These are phyloP conservation scores for Cyclina sinensis DNA, from an alignment of 1,140 invertebrate species.

Conservation along the genomic window DNA sequence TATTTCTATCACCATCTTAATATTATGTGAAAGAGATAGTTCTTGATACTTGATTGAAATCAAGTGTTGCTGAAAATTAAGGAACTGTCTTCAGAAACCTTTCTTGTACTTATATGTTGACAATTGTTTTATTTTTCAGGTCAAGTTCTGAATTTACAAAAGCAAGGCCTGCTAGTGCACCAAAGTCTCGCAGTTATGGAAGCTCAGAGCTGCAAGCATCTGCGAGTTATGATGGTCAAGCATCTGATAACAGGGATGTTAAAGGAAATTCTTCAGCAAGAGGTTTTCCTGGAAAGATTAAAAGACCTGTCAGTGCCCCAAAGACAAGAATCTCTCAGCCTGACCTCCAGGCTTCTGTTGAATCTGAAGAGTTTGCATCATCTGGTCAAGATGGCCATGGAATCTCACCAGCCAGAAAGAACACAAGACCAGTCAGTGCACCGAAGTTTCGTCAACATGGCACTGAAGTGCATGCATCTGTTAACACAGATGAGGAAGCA, in stretches of 20 bases:
- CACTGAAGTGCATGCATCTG: slow-evolving; percentile 39
- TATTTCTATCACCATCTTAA: no score
- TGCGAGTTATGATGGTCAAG: background rate
- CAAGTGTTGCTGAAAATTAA: no score
- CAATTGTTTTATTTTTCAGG: slow-evolving; percentile 15
- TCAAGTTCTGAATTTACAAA: slow-evolving; percentile 50
- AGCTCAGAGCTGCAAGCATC: background rate
- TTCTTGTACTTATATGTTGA: no score
- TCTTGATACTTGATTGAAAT: no score
- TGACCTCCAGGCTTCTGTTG: slow-evolving; percentile 32
- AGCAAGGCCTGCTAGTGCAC: slow-evolving; percentile 43
- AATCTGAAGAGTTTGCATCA: background rate
- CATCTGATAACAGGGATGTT: background rate
- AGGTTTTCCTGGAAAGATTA: background rate
- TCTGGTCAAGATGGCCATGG: background rate
- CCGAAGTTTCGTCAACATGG: background rate
- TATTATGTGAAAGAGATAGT: no score
- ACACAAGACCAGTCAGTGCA: slow-evolving; percentile 31
- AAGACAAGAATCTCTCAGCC: background rate
- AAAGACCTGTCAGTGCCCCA: slow-evolving; percentile 45
- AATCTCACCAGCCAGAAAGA: background rate
- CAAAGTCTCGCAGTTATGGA: slow-evolving; percentile 6
- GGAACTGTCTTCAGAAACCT: no score
- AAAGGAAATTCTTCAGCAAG: background rate
- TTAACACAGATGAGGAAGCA: background rate